A percentile compares a stretch with the other conserved stretches of the same genome.
These are phyloP conservation scores for Dasysyrphus albostriatus DNA, from an alignment of 2,888 invertebrate species.

Conservation along the genomic window DNA sequence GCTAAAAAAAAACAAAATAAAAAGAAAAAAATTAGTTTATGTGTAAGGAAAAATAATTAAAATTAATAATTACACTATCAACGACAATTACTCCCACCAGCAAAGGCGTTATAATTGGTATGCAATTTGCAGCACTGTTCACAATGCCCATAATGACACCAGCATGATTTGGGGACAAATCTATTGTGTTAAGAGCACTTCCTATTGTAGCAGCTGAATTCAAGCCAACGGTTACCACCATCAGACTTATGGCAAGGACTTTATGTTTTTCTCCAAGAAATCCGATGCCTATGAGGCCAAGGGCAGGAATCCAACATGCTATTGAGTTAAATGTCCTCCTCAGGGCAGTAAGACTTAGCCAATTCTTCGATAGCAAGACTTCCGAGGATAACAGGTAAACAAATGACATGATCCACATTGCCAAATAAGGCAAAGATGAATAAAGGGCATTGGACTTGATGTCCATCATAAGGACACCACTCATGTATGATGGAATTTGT, in stretches of 20 bases:
- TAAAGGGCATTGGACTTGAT: constrained; percentile 85
- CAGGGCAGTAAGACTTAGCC: constrained; percentile 81
- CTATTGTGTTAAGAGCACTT: constrained; percentile 88
- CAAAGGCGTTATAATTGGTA: constrained; percentile 87
- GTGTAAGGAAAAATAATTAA: background rate
- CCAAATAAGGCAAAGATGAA: constrained; percentile 85
- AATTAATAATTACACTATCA: constrained; percentile 84
- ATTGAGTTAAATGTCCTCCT: constrained; percentile 80
- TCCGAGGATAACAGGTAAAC: constrained; percentile 83
- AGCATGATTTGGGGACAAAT: constrained; percentile 88
- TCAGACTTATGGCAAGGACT: constrained; percentile 84
- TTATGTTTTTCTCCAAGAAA: constrained; percentile 82
- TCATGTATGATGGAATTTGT: constrained; percentile 89
- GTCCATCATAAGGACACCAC: constrained; percentile 86
- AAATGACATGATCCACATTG: constrained; percentile 85
- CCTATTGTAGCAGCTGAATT: constrained; percentile 87
- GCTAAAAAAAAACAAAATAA: constrained; percentile 74
- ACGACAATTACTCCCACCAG: constrained; percentile 86
- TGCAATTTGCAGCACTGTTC: constrained; percentile 86
- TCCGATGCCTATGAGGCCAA: constrained; percentile 85
- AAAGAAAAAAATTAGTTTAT: background rate
- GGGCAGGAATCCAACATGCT: constrained; percentile 85
- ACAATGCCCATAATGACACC: constrained; percentile 89
- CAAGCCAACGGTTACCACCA: constrained; percentile 85
- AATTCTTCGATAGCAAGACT: constrained; percentile 82